A percentile compares a stretch with the other conserved stretches of the same genome.
Conservation (phyloP, 1,140 invertebrate species). For the Brachionus rotundiformis region DNA sequence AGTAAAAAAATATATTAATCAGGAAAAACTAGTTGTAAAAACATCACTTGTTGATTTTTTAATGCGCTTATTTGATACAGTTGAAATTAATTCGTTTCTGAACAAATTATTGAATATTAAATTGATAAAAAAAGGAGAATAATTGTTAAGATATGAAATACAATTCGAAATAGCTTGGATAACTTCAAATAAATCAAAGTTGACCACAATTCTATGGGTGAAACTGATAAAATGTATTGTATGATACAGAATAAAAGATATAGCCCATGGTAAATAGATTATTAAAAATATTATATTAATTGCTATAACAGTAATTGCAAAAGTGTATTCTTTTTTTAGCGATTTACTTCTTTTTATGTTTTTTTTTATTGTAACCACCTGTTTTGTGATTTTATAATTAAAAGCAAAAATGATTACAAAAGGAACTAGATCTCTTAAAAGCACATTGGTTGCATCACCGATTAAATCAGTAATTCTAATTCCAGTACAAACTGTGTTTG, state of each 20-base stretch:
- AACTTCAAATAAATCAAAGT: background rate
- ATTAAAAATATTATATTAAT: conserved; percentile 17
- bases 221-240: background rate
- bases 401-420: conserved; percentile 8
- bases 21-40: background rate
- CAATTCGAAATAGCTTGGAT: conserved; percentile 10
- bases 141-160: conserved; percentile 6
- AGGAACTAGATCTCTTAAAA: background rate
- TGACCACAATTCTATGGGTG: background rate
- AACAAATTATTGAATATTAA: background rate
- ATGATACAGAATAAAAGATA: background rate
- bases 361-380: background rate
- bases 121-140: conserved; percentile 26
- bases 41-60: background rate
- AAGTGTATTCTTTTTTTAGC: background rate
- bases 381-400: background rate
- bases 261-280: background rate
- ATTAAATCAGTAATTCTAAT: conserved; percentile 23
- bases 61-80: background rate
- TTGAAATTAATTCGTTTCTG: background rate
- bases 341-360: background rate
- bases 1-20: too few species aligned
- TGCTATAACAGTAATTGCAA: background rate
- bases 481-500: background rate
- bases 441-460: background rate